A percentile compares a stretch with the other conserved stretches of the same genome.
Evolutionary conservation across 2,113 vertebrate genomes (phyloP).

Genomic region (Oreochromis aureus): DNA sequence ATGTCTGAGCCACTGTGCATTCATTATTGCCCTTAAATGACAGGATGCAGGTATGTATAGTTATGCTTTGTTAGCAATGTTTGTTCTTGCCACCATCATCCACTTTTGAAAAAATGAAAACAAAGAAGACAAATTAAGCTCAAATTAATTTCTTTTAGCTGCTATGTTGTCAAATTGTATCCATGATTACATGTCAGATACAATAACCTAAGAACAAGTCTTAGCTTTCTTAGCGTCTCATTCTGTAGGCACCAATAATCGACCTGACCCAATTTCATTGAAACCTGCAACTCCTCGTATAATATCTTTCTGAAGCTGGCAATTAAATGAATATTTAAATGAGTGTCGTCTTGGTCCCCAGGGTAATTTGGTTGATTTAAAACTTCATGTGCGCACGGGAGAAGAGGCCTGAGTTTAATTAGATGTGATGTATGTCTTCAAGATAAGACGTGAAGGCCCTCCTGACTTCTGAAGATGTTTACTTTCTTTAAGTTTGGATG

Average conservation of each 20-base stretch:
- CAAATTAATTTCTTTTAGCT: not conserved
- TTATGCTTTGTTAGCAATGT: not conserved
- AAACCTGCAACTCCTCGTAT: not conserved
- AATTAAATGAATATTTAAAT: slow-evolving; percentile 14
- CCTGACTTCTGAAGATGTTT: slow-evolving; percentile 42
- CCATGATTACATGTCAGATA: not conserved
- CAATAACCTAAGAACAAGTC: not conserved
- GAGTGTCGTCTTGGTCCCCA: not conserved
- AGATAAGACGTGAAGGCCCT: slow-evolving; percentile 9
- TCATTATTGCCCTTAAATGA: not conserved
- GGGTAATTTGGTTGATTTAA: slow-evolving; percentile 17
- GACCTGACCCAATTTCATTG: slow-evolving; percentile 4
- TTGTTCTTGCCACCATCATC: not conserved
- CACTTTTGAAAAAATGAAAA: not conserved
- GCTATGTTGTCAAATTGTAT: not conserved
- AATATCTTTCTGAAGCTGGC: not conserved
- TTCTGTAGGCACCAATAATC: not conserved
- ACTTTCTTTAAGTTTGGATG: slow-evolving; percentile 28
- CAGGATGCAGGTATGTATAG: not conserved
- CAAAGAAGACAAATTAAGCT: not conserved
- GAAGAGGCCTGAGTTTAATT: slow-evolving; percentile 31
- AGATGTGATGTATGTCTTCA: slow-evolving; percentile 22
- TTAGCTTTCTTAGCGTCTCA: not conserved
- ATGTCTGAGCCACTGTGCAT: not conserved
- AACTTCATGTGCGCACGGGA: not conserved